Conservation (phyloP, 2,797 vertebrate genomes). For the Protonibea diacanthus region DNA sequence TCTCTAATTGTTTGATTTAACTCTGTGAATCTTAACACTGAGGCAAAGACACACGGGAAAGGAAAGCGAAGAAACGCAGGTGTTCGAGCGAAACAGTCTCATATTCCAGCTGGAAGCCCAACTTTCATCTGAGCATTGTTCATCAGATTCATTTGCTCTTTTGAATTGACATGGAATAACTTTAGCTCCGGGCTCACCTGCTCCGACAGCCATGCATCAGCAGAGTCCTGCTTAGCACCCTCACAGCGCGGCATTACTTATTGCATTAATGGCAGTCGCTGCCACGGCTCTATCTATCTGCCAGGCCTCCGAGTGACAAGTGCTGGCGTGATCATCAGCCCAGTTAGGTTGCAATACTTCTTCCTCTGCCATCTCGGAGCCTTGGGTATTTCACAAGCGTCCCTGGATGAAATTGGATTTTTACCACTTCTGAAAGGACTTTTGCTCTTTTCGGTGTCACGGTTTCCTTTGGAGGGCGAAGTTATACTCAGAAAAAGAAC, state of each 20-base stretch:
- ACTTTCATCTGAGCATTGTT: conserved; percentile 48
- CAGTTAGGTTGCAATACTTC: conserved; percentile 68
- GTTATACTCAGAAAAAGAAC: conserved; percentile 40
- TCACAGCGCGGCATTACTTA: conserved; percentile 70
- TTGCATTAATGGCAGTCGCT: conserved; percentile 64
- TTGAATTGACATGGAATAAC: conserved; percentile 72
- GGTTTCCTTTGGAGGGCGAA: conserved; percentile 19
- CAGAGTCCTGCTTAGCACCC: conserved; percentile 55
- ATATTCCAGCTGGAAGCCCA: conserved; percentile 41
- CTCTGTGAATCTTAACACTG: not conserved
- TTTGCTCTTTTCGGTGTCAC: conserved; percentile 52
- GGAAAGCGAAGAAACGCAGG: conserved; percentile 41
- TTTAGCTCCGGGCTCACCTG: conserved; percentile 71
- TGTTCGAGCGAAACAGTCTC: conserved; percentile 22
- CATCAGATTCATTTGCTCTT: conserved; percentile 65
- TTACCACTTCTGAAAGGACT: conserved; percentile 67
- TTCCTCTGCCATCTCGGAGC: conserved; percentile 69
- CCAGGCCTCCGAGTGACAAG: conserved; percentile 72
- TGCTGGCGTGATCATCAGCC: conserved; percentile 66
- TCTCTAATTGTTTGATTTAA: conserved; percentile 21
- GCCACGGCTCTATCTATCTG: conserved; percentile 75
- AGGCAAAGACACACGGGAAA: not conserved
- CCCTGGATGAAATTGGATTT: conserved; percentile 76
- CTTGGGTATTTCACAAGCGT: conserved; percentile 59
- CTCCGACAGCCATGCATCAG: conserved; percentile 60